Evolutionary conservation across 2,113 vertebrate genomes (phyloP), one percentile per base, ranked within the genome.

Genomic region (Centropus bengalensis): DNA sequence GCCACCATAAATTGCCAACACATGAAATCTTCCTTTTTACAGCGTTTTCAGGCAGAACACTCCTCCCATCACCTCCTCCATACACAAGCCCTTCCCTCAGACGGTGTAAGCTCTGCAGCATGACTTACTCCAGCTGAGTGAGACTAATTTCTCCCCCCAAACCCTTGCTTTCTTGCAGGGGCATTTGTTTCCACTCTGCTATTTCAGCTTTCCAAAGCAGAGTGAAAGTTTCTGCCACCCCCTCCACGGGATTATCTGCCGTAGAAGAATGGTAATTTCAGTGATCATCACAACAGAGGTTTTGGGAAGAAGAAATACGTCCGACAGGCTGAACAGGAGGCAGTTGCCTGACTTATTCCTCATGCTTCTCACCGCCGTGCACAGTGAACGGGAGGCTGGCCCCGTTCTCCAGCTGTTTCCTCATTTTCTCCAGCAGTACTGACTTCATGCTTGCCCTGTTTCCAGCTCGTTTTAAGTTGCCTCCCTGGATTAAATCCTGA

Each of bases 341-440:
- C 38, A 24, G 15, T 5, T 67, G 51, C 59, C 38, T 26, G 9
- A 24, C 27, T 67, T 58, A 28, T 9, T 74, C 40, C 56, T 14
- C 8, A 9, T 6, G 28, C 38, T 4, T 2, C 88, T 91, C 15
- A 4, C 67, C 49, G 76, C 82, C 1, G 0, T 5, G n/a, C 63
- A 51, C 82, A 74, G 59, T 59, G 55, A 91, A 66, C 3, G 19
- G 2, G 7, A 64, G 60, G 56, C 62, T 56, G 62, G 17, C 24
- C 69, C 69, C 33, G 40, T 81, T 75, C 69, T 86, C 88, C 86
- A 93, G 81, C 86, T 87, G 73, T 79, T 93, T 86, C 86, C 68
- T 93, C 94, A 82, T 93, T 84, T 92, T 92, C 86, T 93, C 94
- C 91, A 78, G 77, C 88, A 92, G 83, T 9, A 76, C 12, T 2